A percentile compares a stretch with the other conserved stretches of the same genome.
Evolutionary conservation across 1,140 invertebrate species (phyloP).

Genomic region (Drosophila seguyi): DNA sequence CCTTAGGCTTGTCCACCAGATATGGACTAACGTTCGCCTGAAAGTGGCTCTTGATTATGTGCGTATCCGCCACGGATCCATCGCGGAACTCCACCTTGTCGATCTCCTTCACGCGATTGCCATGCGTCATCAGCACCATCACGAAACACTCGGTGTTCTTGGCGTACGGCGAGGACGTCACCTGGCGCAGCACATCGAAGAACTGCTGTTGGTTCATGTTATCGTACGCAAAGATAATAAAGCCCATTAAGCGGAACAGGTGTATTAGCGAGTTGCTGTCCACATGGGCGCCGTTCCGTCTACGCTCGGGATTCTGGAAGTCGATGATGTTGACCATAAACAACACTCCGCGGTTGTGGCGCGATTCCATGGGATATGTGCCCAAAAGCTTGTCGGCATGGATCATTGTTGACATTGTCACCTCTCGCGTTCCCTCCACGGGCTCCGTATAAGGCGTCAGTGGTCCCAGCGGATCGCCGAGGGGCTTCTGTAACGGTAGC

Average conservation of each 20-base stretch:
- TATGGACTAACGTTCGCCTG: conserved; percentile 87
- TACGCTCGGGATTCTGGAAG: conserved; percentile 70
- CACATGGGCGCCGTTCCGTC: conserved; percentile 85
- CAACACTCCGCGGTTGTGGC: conserved; percentile 86
- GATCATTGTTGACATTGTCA: conserved; percentile 41
- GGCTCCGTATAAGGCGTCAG: conserved; percentile 30
- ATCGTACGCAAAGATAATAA: conserved; percentile 83
- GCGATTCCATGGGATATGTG: conserved; percentile 54
- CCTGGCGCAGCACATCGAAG: conserved; percentile 68
- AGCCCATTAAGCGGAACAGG: conserved; percentile 87
- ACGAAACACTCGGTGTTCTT: conserved; percentile 86
- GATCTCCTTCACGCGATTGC: conserved; percentile 73
- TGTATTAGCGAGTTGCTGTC: conserved; percentile 86
- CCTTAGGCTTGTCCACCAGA: conserved; percentile 90
- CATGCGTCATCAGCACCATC: conserved; percentile 88
- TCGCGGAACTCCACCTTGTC: conserved; percentile 85
- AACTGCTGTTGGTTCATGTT: conserved; percentile 86
- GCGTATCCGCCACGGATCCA: conserved; percentile 82
- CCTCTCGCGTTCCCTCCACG: conserved; percentile 1
- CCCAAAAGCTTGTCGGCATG: conserved; percentile 33
- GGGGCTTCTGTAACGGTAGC: background rate
- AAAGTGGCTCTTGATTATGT: conserved; percentile 87
- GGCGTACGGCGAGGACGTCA: conserved; percentile 81
- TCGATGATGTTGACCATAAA: conserved; percentile 87
- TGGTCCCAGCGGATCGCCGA: conserved; percentile 1